Evolutionary conservation across 2,113 vertebrate genomes (phyloP), one percentile per base, ranked within the genome.

Genomic region (Penelope pileata): DNA sequence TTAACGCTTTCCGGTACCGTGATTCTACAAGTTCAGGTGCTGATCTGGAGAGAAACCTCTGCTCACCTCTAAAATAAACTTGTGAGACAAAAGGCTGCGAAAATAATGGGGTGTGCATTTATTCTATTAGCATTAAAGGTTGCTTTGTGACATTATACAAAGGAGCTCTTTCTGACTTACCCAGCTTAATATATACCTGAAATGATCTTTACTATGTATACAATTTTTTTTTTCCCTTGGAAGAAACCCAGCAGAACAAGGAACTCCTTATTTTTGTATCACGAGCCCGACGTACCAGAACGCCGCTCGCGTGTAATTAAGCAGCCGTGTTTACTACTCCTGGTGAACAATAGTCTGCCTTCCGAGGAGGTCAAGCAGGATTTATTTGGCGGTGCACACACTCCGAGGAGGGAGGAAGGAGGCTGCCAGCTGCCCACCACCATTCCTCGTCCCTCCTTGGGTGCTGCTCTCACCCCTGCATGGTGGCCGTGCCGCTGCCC

Each of bases 301-400:
- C 84, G 86, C 95, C 96, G 86, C 93, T 90, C 78, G 94, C 43
- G 79, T 96, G 95, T 97, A 97, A 97, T 98, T 97, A 97, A 96
- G 95, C 85, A 69, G 94, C 95, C 90, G 86, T 77, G 12, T 96
- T 97, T 96, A 97, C 94, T 97, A 94, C 94, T 64, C 51, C 86
- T 96, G 94, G 86, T 95, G 96, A 97, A 98, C 98, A 98, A 98
- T 97, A 93, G 95, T 96, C 93, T 94, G 94, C 42, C 95, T 97
- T 96, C 91, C 97, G 88, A 92, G 94, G 96, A 97, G 97, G 97
- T 98, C 98, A 97, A 94, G 96, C 93, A 94, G 96, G 97, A 96
- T 98, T 97, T 97, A 96, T 98, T 96, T 97, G 72, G 92, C 91
- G 93, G 84, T 97, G 92, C 56, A 34, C 56, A 50, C 60, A 85